Evolutionary conservation across 2,888 invertebrate species (phyloP).

Genomic region (Microctonus brassicae): DNA sequence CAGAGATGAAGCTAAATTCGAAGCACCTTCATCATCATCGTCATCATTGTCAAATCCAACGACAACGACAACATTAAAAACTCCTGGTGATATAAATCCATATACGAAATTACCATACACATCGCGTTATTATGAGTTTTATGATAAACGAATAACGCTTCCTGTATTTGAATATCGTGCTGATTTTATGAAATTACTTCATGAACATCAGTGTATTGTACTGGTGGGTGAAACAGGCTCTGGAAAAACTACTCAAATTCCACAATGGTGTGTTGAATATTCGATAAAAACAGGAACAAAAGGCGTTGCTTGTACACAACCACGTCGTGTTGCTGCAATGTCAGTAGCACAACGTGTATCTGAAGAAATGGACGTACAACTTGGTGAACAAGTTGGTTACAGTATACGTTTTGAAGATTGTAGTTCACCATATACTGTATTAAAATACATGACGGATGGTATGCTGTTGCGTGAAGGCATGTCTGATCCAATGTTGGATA

Average conservation of each 20-base stretch:
- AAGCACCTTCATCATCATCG: slow-evolving; percentile 66
- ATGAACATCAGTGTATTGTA: slow-evolving; percentile 93
- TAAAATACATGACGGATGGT: slow-evolving; percentile 99
- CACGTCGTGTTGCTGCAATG: slow-evolving; percentile 98
- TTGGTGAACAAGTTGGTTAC: slow-evolving; percentile 91
- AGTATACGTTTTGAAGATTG: slow-evolving; percentile 99
- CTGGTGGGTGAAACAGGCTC: slow-evolving; percentile 99
- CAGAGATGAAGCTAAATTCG: slow-evolving; percentile 57
- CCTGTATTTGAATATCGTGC: slow-evolving; percentile 99
- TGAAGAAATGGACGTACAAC: slow-evolving; percentile 98
- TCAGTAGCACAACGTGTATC: slow-evolving; percentile 98
- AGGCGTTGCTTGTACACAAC: slow-evolving; percentile 96
- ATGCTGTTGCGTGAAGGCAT: slow-evolving; percentile 99
- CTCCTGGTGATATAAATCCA: slow-evolving; percentile 74
- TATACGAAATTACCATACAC: slow-evolving; percentile 89
- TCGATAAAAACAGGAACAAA: slow-evolving; percentile 77
- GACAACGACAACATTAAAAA: slow-evolving; percentile 65
- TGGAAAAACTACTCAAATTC: slow-evolving; percentile 99
- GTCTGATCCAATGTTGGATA: slow-evolving; percentile 98
- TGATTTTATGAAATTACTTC: slow-evolving; percentile 95
- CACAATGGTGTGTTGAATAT: slow-evolving; percentile 93
- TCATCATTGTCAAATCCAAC: slow-evolving; percentile 49
- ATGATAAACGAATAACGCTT: slow-evolving; percentile 88
- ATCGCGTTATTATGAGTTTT: slow-evolving; percentile 88
- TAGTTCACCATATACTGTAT: slow-evolving; percentile 91